A percentile compares a stretch with the other conserved stretches of the same genome.
Conservation (phyloP, 2,888 invertebrate species). For the Lottia gigantea region DNA sequence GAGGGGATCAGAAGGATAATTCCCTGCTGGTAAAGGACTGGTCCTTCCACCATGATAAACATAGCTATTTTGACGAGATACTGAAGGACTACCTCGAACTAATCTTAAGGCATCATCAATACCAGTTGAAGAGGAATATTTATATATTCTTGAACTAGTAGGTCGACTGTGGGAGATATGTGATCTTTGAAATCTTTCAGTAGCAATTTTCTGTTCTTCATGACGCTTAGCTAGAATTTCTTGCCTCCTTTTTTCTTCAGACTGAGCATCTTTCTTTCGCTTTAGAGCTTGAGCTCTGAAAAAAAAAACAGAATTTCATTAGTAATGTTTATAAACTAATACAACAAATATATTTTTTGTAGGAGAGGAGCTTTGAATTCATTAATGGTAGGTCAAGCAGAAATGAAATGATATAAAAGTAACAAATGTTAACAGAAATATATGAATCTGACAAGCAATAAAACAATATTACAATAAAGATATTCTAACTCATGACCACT, state of each 20-base stretch:
- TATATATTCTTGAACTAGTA: slow-evolving; percentile 34
- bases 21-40: slow-evolving; percentile 21
- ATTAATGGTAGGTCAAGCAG: neutral
- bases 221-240: slow-evolving; percentile 57
- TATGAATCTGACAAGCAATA: too few species aligned
- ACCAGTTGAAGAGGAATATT: slow-evolving; percentile 27
- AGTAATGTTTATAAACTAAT: neutral
- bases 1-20: slow-evolving; percentile 43
- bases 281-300: slow-evolving; percentile 54
- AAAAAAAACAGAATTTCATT: neutral
- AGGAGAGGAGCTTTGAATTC: neutral
- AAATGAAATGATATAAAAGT: neutral
- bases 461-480: too few species aligned
- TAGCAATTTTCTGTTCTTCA: slow-evolving; percentile 60
- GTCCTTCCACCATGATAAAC: slow-evolving; percentile 24
- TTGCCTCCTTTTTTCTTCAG: slow-evolving; percentile 62
- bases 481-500: too few species aligned
- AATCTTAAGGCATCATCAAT: slow-evolving; percentile 57
- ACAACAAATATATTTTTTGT: too few species aligned
- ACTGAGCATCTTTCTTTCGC: slow-evolving; percentile 48
- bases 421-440: too few species aligned
- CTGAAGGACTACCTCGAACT: slow-evolving; percentile 43
- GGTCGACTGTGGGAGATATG: slow-evolving; percentile 43
- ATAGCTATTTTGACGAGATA: slow-evolving; percentile 23
- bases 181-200: slow-evolving; percentile 62